Conservation (phyloP, 2,888 invertebrate genomes). For the Lithodes maja region DNA sequence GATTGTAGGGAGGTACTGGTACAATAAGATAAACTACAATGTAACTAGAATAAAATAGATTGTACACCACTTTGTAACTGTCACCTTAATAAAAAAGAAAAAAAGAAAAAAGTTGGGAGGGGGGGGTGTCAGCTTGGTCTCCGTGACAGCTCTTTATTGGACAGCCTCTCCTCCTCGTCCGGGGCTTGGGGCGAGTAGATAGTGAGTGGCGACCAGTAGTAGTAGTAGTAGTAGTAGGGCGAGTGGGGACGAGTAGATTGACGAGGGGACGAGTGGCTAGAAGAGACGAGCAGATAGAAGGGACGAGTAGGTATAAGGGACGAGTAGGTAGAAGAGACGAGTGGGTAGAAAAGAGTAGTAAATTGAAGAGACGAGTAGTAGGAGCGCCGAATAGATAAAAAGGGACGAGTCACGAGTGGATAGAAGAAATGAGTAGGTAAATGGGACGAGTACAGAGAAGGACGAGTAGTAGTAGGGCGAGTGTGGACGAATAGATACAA, state of each 20-base stretch:
- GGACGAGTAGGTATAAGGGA: too few relatives aligned
- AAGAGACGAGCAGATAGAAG: too few relatives aligned
- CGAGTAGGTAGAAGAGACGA: background rate
- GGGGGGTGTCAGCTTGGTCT: background rate
- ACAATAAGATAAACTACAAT: too few relatives aligned
- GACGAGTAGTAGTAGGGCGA: too few relatives aligned
- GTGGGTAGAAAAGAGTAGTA: background rate
- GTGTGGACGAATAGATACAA: too few relatives aligned
- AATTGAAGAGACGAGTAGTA: too few relatives aligned
- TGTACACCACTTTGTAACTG: too few relatives aligned
- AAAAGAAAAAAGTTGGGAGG: background rate
- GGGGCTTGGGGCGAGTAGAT: background rate
- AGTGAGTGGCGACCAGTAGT: background rate
- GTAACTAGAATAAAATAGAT: too few relatives aligned
- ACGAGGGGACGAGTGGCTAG: background rate
- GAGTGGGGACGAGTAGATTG: background rate
- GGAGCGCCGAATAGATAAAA: too few relatives aligned
- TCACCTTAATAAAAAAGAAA: too few relatives aligned
- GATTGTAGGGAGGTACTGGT: too few relatives aligned
- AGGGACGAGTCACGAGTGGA: too few relatives aligned
- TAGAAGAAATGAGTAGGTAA: background rate
- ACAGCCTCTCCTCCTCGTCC: background rate
- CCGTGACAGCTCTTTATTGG: background rate
- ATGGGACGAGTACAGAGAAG: background rate
- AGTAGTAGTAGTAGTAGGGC: background rate